Evolutionary conservation across 2,797 vertebrate species (phyloP).

Genomic region (Sebastolobus altivelis): DNA sequence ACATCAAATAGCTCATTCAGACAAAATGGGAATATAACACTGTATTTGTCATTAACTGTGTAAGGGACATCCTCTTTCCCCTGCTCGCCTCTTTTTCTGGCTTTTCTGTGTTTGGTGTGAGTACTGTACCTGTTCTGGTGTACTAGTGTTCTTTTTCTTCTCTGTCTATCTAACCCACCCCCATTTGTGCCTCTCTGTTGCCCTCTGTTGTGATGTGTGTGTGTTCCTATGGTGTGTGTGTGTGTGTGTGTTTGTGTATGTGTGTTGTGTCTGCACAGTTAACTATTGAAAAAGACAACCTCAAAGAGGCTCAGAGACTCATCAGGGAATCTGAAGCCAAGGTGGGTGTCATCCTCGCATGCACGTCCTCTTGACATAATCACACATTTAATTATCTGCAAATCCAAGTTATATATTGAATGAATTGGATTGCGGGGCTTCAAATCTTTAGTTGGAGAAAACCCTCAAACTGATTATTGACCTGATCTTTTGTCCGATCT

Average conservation of each 20-base stretch:
- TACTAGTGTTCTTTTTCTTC: slow-evolving; percentile 62
- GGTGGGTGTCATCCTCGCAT: slow-evolving; percentile 83
- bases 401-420: slow-evolving; percentile 22
- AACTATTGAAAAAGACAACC: slow-evolving; percentile 84
- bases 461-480: slow-evolving; percentile 11
- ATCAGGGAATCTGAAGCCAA: slow-evolving; percentile 84
- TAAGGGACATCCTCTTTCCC: slow-evolving; percentile 42
- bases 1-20: slow-evolving; percentile 70
- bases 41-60: slow-evolving; percentile 63
- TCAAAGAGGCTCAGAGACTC: slow-evolving; percentile 86
- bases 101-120: slow-evolving; percentile 48
- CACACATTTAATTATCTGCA: slow-evolving; percentile 36
- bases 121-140: slow-evolving; percentile 59
- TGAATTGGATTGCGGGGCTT: slow-evolving; percentile 2
- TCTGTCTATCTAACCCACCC: slow-evolving; percentile 69
- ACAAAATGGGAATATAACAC: slow-evolving; percentile 54
- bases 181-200: slow-evolving; percentile 72
- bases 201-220: slow-evolving; percentile 53
- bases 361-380: slow-evolving; percentile 30
- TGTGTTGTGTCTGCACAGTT: slow-evolving; percentile 78
- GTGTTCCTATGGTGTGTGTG: slow-evolving; percentile 46
- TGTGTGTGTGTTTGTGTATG: slow-evolving; percentile 28
- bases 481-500: slow-evolving; percentile 11
- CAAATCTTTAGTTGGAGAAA: neutral
- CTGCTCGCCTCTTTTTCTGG: slow-evolving; percentile 32